Conservation (phyloP, 1,140 invertebrate genomes). For the Cotesia chilonis region DNA sequence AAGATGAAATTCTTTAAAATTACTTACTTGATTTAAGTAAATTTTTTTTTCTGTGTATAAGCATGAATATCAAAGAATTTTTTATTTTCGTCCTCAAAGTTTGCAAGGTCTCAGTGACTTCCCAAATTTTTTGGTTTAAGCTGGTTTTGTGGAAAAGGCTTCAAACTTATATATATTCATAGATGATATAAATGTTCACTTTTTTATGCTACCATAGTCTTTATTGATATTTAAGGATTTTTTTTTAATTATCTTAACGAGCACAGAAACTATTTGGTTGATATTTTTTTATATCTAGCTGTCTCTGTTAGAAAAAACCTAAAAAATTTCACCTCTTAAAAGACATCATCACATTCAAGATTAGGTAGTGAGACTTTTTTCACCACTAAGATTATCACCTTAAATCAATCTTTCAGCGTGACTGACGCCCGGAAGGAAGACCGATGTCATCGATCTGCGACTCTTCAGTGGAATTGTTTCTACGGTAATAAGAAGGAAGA, state of each 20-base stretch:
- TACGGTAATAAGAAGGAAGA: constrained; percentile 11
- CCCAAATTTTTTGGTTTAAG: no score
- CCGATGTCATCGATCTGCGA: constrained; percentile 37
- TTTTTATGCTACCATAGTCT: no score
- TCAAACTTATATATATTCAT: no score
- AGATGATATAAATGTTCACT: no score
- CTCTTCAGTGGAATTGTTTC: constrained; percentile 40
- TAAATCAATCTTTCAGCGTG: constrained; percentile 39
- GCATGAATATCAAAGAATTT: no score
- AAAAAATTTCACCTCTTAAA: constrained; percentile 13
- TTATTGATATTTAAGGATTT: background rate
- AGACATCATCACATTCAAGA: constrained; percentile 36
- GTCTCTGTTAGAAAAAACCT: constrained; percentile 6
- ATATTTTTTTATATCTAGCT: background rate
- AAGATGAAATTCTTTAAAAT: no score
- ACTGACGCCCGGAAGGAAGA: constrained; percentile 36
- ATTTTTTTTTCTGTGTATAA: no score
- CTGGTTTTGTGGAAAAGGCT: no score
- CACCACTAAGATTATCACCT: constrained; percentile 44
- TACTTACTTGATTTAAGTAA: no score
- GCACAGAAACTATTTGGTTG: background rate
- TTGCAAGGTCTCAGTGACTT: no score
- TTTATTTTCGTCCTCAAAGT: no score
- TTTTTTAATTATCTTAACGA: background rate
- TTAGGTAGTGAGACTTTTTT: constrained; percentile 42